Conservation (phyloP, 1,140 invertebrate genomes). For the Babylonia areolata region DNA sequence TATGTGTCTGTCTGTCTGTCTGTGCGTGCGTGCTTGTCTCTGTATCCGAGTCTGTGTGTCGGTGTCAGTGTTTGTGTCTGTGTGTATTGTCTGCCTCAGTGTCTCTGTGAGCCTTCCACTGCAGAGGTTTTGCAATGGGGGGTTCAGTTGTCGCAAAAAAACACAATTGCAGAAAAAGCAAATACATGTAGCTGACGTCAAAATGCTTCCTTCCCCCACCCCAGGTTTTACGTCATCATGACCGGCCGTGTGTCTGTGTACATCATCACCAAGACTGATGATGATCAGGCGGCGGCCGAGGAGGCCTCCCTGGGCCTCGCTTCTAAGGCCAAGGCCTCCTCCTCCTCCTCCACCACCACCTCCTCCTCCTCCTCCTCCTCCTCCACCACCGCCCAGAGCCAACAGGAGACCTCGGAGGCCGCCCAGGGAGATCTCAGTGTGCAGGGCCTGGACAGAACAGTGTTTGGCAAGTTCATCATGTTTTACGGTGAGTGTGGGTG, state of each 20-base stretch:
- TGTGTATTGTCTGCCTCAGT: too few relatives aligned
- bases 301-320: background rate
- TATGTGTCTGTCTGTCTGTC: too few relatives aligned
- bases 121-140: too few relatives aligned
- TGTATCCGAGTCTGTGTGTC: background rate
- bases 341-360: background rate
- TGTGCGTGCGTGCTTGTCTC: background rate
- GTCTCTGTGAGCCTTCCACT: too few relatives aligned
- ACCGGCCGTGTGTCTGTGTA: constrained; percentile 65
- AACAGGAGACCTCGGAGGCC: background rate
- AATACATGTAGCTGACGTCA: too few relatives aligned
- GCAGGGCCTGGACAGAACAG: background rate
- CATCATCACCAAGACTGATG: constrained; percentile 69
- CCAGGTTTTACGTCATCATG: constrained; percentile 70
- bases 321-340: background rate
- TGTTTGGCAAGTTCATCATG: constrained; percentile 22
- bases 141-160: too few relatives aligned
- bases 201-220: too few relatives aligned
- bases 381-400: background rate
- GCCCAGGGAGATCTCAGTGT: background rate
- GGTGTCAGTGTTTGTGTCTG: too few relatives aligned
- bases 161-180: too few relatives aligned
- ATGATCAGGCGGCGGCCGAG: constrained; percentile 45
- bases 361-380: too few relatives aligned
- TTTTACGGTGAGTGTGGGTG: constrained; percentile 4